These are phyloP conservation scores for Carapus acus DNA, from an alignment of 2,797 vertebrate species.

Conservation along the genomic window DNA sequence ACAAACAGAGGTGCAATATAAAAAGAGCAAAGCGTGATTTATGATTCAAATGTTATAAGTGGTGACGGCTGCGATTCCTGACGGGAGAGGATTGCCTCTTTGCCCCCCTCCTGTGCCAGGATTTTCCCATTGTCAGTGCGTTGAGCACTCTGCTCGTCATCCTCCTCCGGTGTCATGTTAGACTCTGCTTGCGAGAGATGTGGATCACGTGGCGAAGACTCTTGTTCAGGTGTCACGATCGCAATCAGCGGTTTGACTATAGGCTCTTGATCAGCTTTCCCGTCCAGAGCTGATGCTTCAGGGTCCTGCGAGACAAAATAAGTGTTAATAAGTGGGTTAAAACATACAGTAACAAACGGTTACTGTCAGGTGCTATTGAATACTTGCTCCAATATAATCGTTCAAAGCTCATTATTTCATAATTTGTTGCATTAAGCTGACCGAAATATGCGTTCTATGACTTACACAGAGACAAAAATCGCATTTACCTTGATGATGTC, in stretches of 20 bases:
- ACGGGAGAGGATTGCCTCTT: constrained; percentile 32
- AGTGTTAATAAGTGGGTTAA: too few relatives aligned
- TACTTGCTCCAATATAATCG: too few relatives aligned
- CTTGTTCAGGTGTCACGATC: too few relatives aligned
- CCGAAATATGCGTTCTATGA: too few relatives aligned
- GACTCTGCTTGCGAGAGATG: neutral
- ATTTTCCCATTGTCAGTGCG: constrained; percentile 49
- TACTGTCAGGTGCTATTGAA: too few relatives aligned
- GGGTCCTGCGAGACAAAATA: too few relatives aligned
- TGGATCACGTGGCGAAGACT: neutral
- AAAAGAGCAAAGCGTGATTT: neutral
- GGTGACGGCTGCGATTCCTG: constrained; percentile 41
- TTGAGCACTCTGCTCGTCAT: neutral
- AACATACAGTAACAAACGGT: too few relatives aligned
- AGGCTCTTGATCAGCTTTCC: too few relatives aligned
- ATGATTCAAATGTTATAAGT: neutral
- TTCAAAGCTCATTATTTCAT: too few relatives aligned
- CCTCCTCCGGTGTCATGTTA: constrained; percentile 16
- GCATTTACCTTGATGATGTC: constrained; percentile 24
- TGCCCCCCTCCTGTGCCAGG: constrained; percentile 61
- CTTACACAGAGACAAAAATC: neutral
- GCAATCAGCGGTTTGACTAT: neutral
- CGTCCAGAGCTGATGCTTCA: too few relatives aligned
- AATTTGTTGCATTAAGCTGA: too few relatives aligned
- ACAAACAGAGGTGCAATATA: neutral